Percentiles rank a stretch among this genome's conserved stretches.
These are phyloP conservation scores for Andrena bicolor DNA, from an alignment of 2,888 invertebrate genomes.

Conservation along the genomic window DNA sequence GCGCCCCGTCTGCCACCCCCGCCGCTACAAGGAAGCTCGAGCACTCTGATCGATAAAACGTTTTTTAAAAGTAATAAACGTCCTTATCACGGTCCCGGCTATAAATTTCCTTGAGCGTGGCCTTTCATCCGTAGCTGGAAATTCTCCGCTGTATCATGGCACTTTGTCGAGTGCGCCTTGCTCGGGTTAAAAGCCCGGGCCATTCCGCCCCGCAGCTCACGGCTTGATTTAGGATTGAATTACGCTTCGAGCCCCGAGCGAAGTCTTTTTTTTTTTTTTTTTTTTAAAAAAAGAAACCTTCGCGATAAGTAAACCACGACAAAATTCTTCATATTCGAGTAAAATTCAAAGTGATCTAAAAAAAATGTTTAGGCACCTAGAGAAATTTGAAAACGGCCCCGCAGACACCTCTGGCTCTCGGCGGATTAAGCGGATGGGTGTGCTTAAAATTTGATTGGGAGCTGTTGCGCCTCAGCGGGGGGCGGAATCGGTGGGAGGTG, in stretches of 20 bases:
- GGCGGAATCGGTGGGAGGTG: background rate
- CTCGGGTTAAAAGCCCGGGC: slow-evolving; percentile 24
- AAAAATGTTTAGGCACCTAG: background rate
- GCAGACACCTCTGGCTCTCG: no score
- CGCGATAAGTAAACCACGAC: no score
- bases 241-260: background rate
- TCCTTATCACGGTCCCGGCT: slow-evolving; percentile 6
- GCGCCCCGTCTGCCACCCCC: background rate
- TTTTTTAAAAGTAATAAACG: slow-evolving; percentile 27
- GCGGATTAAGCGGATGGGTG: background rate
- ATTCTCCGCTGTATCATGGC: slow-evolving; percentile 15
- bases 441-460: slow-evolving; percentile 7
- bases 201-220: background rate
- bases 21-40: background rate
- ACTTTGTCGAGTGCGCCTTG: slow-evolving; percentile 9
- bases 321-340: no score
- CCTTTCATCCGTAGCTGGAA: slow-evolving; percentile 8
- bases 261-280: background rate
- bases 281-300: background rate
- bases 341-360: background rate
- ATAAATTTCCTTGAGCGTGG: slow-evolving; percentile 24
- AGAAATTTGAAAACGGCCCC: background rate
- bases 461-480: background rate
- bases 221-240: slow-evolving; percentile 6
- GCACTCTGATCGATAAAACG: slow-evolving; percentile 33